These are phyloP conservation scores for Notoglanidium macrostoma DNA, from an alignment of 2,797 vertebrate species.

Conservation along the genomic window DNA sequence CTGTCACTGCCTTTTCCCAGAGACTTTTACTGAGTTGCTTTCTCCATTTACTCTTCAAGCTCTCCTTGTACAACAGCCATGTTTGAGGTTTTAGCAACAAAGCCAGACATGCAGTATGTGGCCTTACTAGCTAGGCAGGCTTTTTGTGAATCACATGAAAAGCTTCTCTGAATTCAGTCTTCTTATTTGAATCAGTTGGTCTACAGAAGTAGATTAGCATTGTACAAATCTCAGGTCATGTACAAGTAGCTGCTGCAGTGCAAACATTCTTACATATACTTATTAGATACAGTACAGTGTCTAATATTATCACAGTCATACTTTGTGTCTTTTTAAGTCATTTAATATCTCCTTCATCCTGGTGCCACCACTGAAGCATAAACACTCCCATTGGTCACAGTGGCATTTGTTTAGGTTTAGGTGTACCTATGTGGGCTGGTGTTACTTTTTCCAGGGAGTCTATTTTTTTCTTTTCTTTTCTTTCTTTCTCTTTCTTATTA, in stretches of 20 bases:
- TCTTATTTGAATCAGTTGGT: background rate
- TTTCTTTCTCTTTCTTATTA: too few species aligned
- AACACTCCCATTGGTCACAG: background rate
- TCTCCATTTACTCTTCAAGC: conserved; percentile 28
- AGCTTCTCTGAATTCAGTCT: background rate
- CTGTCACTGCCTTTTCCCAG: conserved; percentile 32
- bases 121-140: background rate
- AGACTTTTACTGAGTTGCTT: conserved; percentile 12
- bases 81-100: conserved; percentile 23
- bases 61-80: conserved; percentile 26
- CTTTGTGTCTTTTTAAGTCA: background rate
- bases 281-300: background rate
- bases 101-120: background rate
- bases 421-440: background rate
- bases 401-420: background rate
- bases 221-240: background rate
- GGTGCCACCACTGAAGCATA: background rate
- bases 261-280: conserved; percentile 14
- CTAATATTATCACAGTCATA: background rate
- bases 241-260: background rate
- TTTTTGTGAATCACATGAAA: background rate
- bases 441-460: background rate
- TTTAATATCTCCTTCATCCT: background rate
- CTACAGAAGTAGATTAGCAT: background rate
- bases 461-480: too few species aligned